These are phyloP conservation scores for Halcyon smyrnensis DNA, from an alignment of 2,797 vertebrate species.

Conservation along the genomic window DNA sequence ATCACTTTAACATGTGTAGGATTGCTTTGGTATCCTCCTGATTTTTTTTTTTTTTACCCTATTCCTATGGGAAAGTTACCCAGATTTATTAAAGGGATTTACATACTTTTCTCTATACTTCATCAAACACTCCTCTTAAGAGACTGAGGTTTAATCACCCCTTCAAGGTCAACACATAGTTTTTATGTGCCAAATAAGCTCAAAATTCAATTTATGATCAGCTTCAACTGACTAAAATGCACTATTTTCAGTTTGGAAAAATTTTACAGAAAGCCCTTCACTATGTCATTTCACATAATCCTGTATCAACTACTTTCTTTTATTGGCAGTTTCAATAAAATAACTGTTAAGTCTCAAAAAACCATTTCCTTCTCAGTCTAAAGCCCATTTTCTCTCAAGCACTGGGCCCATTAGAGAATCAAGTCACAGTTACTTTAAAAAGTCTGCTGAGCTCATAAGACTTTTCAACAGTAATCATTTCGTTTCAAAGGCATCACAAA, in stretches of 20 bases:
- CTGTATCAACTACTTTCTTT: background rate
- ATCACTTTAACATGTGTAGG: conserved; percentile 17
- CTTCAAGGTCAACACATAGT: background rate
- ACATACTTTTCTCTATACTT: background rate
- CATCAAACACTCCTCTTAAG: background rate
- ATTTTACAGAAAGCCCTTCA: background rate
- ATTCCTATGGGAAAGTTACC: background rate
- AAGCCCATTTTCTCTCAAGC: background rate
- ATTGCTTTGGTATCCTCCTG: conserved; percentile 14
- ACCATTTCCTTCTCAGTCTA: background rate
- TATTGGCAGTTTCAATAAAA: conserved; percentile 1
- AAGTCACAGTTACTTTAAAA: background rate
- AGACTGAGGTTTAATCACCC: background rate
- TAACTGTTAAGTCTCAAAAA: background rate
- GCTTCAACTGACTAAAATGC: background rate
- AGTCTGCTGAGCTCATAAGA: background rate
- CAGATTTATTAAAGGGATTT: conserved; percentile 3
- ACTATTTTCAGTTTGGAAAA: background rate
- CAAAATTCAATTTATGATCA: conserved; percentile 1
- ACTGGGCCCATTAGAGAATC: background rate
- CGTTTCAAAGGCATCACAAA: background rate
- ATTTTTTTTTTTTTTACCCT: conserved; percentile 26
- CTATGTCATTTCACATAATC: conserved; percentile 1
- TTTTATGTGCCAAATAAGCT: background rate
- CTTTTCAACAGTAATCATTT: background rate